Evolutionary conservation across 2,797 vertebrate genomes (phyloP).

Genomic region (Cynodonichthys magdalenae): DNA sequence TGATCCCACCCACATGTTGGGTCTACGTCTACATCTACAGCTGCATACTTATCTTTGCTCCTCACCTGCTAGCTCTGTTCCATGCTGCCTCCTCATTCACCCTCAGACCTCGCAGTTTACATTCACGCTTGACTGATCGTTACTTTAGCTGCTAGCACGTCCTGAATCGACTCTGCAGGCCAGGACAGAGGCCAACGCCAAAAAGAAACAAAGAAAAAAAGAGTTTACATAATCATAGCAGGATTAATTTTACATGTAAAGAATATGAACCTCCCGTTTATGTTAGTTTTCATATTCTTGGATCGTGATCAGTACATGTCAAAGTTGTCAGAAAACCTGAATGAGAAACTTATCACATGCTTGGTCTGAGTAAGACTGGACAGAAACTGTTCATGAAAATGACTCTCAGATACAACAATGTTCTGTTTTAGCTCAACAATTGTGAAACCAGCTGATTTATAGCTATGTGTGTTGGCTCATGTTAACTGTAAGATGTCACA

Average conservation of each 20-base stretch:
- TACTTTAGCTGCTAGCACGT: conserved; percentile 20
- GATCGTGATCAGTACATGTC: conserved; percentile 28
- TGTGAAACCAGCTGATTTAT: no score
- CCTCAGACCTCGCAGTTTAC: neutral
- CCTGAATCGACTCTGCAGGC: conserved; percentile 59
- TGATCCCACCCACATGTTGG: conserved; percentile 51
- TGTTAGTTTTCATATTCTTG: conserved; percentile 70
- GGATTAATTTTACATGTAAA: conserved; percentile 62
- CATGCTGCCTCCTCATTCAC: conserved; percentile 30
- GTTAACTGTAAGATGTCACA: no score
- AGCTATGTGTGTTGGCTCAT: no score
- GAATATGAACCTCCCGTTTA: conserved; percentile 61
- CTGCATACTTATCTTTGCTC: conserved; percentile 9
- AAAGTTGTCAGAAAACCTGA: conserved; percentile 41
- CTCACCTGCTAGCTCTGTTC: conserved; percentile 36
- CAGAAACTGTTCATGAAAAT: no score
- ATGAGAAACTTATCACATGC: conserved; percentile 46
- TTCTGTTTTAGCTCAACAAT: no score
- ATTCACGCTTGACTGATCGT: conserved; percentile 19
- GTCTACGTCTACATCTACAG: conserved; percentile 22
- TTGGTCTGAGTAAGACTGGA: neutral
- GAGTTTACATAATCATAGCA: neutral
- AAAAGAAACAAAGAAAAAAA: conserved; percentile 58
- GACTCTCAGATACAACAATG: no score
- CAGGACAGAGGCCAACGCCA: conserved; percentile 45